Percentiles rank a stretch among this genome's conserved stretches.
Evolutionary conservation across 2,113 vertebrate genomes (phyloP).

Genomic region (Perognathus longimembris): DNA sequence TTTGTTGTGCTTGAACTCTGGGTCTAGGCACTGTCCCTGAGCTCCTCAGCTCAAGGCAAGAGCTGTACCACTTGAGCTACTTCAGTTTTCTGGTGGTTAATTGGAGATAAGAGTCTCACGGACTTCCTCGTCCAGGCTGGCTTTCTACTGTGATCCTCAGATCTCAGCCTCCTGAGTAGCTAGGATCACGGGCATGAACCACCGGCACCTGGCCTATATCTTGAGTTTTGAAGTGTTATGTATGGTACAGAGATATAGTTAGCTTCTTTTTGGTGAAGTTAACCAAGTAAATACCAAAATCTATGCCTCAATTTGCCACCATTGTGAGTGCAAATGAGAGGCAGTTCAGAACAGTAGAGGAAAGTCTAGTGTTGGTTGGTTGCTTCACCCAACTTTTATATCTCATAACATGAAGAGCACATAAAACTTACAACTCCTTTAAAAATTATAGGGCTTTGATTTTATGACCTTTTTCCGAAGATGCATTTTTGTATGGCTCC

Average conservation of each 20-base stretch:
- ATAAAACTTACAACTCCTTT: not conserved
- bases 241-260: not conserved
- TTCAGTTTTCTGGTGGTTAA: no score
- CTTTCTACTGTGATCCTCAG: no score
- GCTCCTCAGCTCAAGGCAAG: no score
- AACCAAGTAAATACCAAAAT: slow-evolving; percentile 26
- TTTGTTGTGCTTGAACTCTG: no score
- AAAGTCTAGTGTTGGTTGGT: not conserved
- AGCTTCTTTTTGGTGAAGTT: not conserved
- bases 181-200: no score
- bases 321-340: not conserved
- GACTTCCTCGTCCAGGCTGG: no score
- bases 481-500: not conserved
- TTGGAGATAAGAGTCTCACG: no score
- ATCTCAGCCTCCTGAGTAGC: no score
- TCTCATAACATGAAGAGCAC: not conserved
- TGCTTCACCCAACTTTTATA: not conserved
- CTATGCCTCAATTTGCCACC: not conserved
- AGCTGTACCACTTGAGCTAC: no score
- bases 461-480: not conserved
- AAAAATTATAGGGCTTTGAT: not conserved
- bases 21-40: no score
- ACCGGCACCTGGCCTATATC: not conserved
- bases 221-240: slow-evolving; percentile 41
- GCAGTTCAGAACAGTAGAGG: not conserved